Percentiles rank a stretch among this genome's conserved stretches.
Evolutionary conservation across 2,113 vertebrate species (phyloP).

Genomic region (Pipra filicauda): DNA sequence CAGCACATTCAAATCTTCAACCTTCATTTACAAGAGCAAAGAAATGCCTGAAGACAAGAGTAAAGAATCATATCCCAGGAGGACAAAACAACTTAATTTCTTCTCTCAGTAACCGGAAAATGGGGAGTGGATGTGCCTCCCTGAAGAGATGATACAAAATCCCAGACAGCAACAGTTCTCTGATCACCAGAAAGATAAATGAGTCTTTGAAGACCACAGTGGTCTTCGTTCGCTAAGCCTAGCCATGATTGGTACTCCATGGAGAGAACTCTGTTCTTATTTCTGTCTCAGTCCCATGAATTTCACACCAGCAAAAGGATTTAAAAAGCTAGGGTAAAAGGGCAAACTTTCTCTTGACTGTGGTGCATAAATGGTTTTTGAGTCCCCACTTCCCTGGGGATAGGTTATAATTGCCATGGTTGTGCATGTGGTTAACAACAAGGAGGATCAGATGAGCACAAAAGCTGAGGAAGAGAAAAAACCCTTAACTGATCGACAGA

Average conservation of each 20-base stretch:
- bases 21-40: not conserved
- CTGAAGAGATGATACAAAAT: not conserved
- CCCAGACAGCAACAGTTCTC: not conserved
- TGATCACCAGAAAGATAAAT: not conserved
- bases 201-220: not conserved
- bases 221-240: no score
- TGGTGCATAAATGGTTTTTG: not conserved
- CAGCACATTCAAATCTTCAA: not conserved
- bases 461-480: not conserved
- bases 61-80: not conserved
- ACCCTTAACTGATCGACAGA: not conserved
- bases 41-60: not conserved
- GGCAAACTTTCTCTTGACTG: not conserved
- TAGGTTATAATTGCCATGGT: not conserved
- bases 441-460: not conserved
- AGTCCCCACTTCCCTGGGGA: not conserved
- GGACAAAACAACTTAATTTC: not conserved
- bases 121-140: not conserved
- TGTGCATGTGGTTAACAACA: not conserved
- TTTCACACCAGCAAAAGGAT: not conserved
- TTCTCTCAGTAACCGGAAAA: constrained; percentile 9
- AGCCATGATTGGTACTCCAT: no score
- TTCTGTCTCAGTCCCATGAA: not conserved
- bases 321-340: not conserved
- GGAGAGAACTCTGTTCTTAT: not conserved